Evolutionary conservation across 2,888 invertebrate genomes (phyloP), one percentile per base, ranked within the genome.

Genomic region (Aelia acuminata): DNA sequence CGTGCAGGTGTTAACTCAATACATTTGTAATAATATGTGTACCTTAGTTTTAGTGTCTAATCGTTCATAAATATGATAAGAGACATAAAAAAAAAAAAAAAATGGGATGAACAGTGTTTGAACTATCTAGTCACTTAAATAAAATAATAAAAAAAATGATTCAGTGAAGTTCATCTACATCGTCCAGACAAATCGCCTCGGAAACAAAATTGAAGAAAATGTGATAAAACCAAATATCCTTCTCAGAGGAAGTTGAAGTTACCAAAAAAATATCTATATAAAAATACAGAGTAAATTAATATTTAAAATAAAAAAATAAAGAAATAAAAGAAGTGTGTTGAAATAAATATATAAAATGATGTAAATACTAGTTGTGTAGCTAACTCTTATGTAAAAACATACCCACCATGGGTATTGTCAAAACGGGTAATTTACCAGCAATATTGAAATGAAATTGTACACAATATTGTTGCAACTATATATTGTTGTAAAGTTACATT

Each of bases 341-440:
- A n/a, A 43, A 43, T 80, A 80, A n/a, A 18, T 43, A 43, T 80
- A 43, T 39, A n/a, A 39, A 80, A 43, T 43, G n/a, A n/a, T 80
- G 80, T 80, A 80, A 80, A 80, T 80, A 80, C 43, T 80, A 80
- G 43, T 4, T 5, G 43, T 80, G 80, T 80, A 80, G 18, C 22
- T 70, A n/a, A n/a, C 63, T 70, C 63, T 70, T 70, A 70, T 18
- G 4, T 70, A 31, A 43, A 31, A 43, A 10, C 22, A 43, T 13
- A 43, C 80, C 43, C n/a, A 43, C 10, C 3, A 43, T 18, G n/a
- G 80, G 80, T 80, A 22, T 39, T 43, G 39, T 43, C 43, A n/a
- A 47, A 80, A 80, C 80, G 80, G 80, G 47, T 80, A 80, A 39
- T n/a, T 43, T 43, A 80, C 80, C 80, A 80, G 80, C 43, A 80